Base-by-base conservation (phyloP, 2,113 vertebrate species). In the Grus americana region DNA sequence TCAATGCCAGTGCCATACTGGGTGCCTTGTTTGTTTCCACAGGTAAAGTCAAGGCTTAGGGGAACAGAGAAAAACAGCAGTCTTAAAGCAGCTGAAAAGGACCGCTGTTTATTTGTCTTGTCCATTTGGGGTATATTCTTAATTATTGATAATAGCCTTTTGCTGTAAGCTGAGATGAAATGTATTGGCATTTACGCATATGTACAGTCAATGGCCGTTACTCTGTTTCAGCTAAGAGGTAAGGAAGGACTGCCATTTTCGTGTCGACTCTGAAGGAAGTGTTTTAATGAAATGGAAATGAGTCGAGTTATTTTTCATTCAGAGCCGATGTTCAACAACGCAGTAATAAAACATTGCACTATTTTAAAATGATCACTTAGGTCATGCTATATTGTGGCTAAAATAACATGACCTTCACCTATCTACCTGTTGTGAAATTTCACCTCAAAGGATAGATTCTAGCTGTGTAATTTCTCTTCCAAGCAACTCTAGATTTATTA, bases 361-460 rank as follows among this genome's bases (percentile, higher is more conserved):
- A 15, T 80, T 90, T 95, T 52, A 59, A 92, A 91, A 63, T 15
- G 7, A 49, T 83, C 11, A 32, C 11, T 61, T 58, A 18, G 36
- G 22, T 92, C 38, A 46, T 62, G 19, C 27, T 74, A 34, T 58
- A 59, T 74, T 55, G 24, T 57, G 54, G 76, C 36, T 70, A 67
- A 92, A 91, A 85, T 26, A 72, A 81, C 24, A 81, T 38, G 71
- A 81, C 72, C 85, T 94, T 93, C 80, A 72, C 72, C 79, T 86
- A 63, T n/a, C 38, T 93, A 78, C 74, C 58, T 94, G 68, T 73
- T 82, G 50, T 68, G 86, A 97, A 85, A 68, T 72, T 79, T 96
- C 55, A 83, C 90, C 81, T 92, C 67, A 57, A 65, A 95, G 62
- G 46, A 66, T 90, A n/a, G 46, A 78, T 83, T 92, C 81, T 61